phyloP scores from a whole-genome alignment of 2,113 vertebrate genomes.

The Carassius carassius region DNA sequence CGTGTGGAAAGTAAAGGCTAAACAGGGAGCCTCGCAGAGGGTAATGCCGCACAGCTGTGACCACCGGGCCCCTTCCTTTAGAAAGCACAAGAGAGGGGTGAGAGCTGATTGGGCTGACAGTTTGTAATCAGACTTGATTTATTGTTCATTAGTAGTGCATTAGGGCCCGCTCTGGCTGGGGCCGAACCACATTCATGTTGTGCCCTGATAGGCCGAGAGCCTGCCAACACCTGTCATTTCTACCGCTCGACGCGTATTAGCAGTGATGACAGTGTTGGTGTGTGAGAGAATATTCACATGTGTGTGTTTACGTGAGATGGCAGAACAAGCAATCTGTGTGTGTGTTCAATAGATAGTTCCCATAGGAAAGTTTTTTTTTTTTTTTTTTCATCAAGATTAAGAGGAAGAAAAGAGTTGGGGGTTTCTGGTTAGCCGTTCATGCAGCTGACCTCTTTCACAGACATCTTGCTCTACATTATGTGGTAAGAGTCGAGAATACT shows the following conservation, averaged over 20 bases:
- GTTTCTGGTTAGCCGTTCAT: background rate
- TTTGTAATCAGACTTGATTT: slow-evolving; percentile 99
- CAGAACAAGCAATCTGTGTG: background rate
- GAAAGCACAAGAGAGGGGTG: slow-evolving; percentile 74
- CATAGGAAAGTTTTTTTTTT: background rate
- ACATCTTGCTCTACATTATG: background rate
- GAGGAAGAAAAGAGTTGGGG: background rate
- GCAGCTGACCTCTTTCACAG: slow-evolving; percentile 10
- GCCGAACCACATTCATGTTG: slow-evolving; percentile 93
- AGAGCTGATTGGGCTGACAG: slow-evolving; percentile 92
- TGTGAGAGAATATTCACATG: background rate
- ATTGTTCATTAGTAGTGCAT: slow-evolving; percentile 99
- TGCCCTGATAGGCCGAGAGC: slow-evolving; percentile 88
- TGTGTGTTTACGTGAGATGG: background rate
- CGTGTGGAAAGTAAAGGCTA: slow-evolving; percentile 58
- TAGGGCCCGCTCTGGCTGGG: slow-evolving; percentile 91
- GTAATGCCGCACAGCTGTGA: slow-evolving; percentile 77
- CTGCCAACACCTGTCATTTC: slow-evolving; percentile 95
- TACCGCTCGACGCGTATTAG: slow-evolving; percentile 71
- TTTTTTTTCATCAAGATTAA: too few species aligned
- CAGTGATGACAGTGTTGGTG: background rate
- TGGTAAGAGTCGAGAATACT: slow-evolving; percentile 61
- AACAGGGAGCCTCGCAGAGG: slow-evolving; percentile 57
- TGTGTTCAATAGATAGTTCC: background rate
- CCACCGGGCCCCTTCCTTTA: slow-evolving; percentile 72